Conservation (phyloP, 2,888 invertebrate genomes). For the Clostera curtula region DNA sequence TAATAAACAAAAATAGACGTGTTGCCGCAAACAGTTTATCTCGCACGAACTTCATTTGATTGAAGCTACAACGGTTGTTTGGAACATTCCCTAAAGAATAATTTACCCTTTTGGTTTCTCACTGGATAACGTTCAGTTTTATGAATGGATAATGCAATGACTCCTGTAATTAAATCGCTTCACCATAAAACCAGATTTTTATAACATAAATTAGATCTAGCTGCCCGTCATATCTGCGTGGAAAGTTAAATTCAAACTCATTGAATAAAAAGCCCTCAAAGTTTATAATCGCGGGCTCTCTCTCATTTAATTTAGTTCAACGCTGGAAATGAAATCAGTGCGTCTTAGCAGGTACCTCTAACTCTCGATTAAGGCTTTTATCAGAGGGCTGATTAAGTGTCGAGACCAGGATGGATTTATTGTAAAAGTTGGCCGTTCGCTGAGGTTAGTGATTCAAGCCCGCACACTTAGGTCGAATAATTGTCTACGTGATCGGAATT, state of each 20-base stretch:
- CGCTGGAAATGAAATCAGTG: slow-evolving; percentile 47
- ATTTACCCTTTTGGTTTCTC: too few species aligned
- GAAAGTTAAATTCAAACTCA: slow-evolving; percentile 7
- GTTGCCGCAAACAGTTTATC: too few species aligned
- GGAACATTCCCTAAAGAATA: too few species aligned
- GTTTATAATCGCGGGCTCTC: slow-evolving; percentile 27
- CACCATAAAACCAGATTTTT: too few species aligned
- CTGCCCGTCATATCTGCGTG: not conserved
- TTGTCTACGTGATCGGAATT: slow-evolving; percentile 73
- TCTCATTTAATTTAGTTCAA: slow-evolving; percentile 46
- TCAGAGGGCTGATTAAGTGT: slow-evolving; percentile 73
- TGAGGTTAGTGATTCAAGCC: slow-evolving; percentile 72
- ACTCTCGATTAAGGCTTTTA: slow-evolving; percentile 72
- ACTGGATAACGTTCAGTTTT: too few species aligned
- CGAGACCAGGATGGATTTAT: slow-evolving; percentile 72
- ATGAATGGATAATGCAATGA: too few species aligned
- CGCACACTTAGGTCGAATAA: slow-evolving; percentile 73
- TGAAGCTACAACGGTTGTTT: too few species aligned
- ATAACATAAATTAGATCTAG: not conserved
- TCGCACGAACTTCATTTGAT: too few species aligned
- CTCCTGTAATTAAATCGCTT: too few species aligned
- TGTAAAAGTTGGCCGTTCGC: slow-evolving; percentile 72
- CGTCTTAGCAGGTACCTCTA: slow-evolving; percentile 49
- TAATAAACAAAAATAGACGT: too few species aligned
- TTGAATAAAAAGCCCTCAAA: slow-evolving; percentile 27